Evolutionary conservation across 2,888 invertebrate species (phyloP), one percentile per base, ranked within the genome.

Genomic region (Crepidodera aurea): DNA sequence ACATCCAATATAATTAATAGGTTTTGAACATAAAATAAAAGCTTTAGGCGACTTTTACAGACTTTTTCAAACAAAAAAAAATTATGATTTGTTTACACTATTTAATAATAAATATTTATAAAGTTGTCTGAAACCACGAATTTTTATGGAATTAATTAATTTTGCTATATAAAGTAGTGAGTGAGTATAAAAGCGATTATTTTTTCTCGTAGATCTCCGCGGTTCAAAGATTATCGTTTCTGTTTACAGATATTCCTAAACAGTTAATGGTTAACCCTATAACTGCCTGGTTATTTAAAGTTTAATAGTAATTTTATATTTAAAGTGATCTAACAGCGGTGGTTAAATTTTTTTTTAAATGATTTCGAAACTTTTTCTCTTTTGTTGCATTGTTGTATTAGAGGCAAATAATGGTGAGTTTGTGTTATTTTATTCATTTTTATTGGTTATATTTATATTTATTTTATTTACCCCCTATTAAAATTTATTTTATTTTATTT

Each of bases 211-310:
- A 34, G 13, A 34, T 12, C 34, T 34, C 34, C 3, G 13, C 5
- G 34, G 34, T 34, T 34, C 34, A 44, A 44, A 44, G 44, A 44
- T 44, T 44, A 44, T 44, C 44, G 22, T n/a, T 25, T 6, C n/a
- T 44, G 44, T 6, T 44, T 44, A 19, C 16, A 5, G 7, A 3
- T 42, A 42, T 16, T 42, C 16, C 42, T 5, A 13, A 8, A 34
- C 10, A 13, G n/a, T 34, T 42, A 22, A 8, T 19, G 3, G 44
- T 22, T 44, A 44, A 22, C 19, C 18, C 13, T 13, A 19, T 12
- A 39, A 42, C 19, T 39, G 13, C 39, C 6, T 39, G n/a, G 8
- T 37, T 7, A 7, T 16, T 12, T 15, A 39, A 15, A 16, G 13
- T 12, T 10, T 39, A 39, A n/a, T 7, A 39, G 13, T 3, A 7